Evolutionary conservation across 2,113 vertebrate genomes (phyloP), one percentile per base, ranked within the genome.

Genomic region (Nothoprocta pentlandii): DNA sequence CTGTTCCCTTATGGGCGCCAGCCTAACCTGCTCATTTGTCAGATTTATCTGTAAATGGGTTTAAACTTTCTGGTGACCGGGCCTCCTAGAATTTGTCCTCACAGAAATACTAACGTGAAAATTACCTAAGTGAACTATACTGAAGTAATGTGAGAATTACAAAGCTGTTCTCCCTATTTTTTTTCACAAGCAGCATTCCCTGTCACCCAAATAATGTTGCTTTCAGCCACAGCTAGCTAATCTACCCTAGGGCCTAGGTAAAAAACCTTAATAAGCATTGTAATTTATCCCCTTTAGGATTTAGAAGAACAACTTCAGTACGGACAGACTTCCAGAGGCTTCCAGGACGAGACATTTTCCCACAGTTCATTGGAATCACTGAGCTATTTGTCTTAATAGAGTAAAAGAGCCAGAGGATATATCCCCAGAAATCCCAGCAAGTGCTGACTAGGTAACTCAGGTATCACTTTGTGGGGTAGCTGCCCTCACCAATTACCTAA

Each of bases 401-500:
- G 61, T 85, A 51, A 94, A 91, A 90, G 42, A 88, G 76, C 85
- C 76, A 78, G 1, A 10, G 82, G 82, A 80, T 83, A 71, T 34
- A 74, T 46, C 56, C 71, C 59, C 76, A 92, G 82, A 80, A 96
- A 94, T 61, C 73, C 64, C 61, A 80, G 85, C 81, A 94, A 95
- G 82, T 86, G 76, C 82, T 93, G 93, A 87, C 90, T 63, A 0
- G 0, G 64, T 80, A 83, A 82, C 49, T 91, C 49, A 36, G 12
- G 59, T 9, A 82, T 71, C 0, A 0, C 46, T 67, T 91, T 82
- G 30, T 63, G 39, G 81, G 51, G 51, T 54, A 74, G 21, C 56
- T 92, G 79, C 82, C 32, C 46, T 94, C 56, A 70, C 56, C 89
- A 93, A 30, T 88, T 80, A 75, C 56, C 61, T 56, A 67, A 90